Conservation (phyloP, 2,797 vertebrate species). For the Acrossocheilus wenchowensis region DNA sequence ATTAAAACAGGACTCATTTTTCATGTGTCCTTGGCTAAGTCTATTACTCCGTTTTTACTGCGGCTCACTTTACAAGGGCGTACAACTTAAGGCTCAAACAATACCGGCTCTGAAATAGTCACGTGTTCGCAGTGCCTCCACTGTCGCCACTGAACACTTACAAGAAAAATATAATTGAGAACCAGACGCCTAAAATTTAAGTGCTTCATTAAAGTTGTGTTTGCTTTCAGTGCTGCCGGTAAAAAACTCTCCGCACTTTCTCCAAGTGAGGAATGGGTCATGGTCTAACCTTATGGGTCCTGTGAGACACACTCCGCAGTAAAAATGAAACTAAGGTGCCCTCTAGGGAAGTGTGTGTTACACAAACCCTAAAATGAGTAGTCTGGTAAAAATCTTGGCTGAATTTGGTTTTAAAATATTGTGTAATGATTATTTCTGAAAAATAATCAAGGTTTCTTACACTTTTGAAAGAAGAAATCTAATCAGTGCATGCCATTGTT, state of each 20-base stretch:
- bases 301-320: conserved; percentile 4
- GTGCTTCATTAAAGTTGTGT: conserved; percentile 55
- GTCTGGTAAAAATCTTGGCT: conserved; percentile 4
- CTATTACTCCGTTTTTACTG: conserved; percentile 68
- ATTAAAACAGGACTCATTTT: conserved; percentile 67
- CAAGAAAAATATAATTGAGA: conserved; percentile 50
- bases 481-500: background rate
- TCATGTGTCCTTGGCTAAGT: conserved; percentile 64
- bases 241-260: conserved; percentile 36
- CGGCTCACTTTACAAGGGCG: conserved; percentile 35
- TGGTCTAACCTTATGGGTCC: conserved; percentile 22
- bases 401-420: background rate
- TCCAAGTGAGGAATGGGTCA: conserved; percentile 42
- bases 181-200: conserved; percentile 31
- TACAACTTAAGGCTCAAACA: conserved; percentile 39
- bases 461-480: background rate
- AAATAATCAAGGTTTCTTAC: background rate
- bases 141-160: conserved; percentile 36
- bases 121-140: conserved; percentile 8
- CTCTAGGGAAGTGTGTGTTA: conserved; percentile 12
- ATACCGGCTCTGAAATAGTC: conserved; percentile 43
- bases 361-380: conserved; percentile 18
- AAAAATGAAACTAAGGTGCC: conserved; percentile 33
- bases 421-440: background rate
- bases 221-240: conserved; percentile 47